phyloP scores from a whole-genome alignment of 1,140 invertebrate species.

The Aphaenogaster rudis region DNA sequence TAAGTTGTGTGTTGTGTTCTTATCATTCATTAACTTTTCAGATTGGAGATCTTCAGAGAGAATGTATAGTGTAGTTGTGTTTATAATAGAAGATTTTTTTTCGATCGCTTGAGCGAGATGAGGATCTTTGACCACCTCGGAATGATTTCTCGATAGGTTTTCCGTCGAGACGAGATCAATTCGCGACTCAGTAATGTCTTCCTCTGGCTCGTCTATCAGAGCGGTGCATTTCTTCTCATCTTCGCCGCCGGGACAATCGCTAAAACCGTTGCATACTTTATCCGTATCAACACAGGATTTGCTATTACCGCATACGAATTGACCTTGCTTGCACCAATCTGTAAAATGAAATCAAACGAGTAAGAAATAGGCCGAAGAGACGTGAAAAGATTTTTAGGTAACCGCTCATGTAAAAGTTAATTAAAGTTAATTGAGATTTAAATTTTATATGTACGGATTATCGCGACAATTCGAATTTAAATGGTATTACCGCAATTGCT shows the following conservation, averaged over 20 bases:
- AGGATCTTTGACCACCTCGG: slow-evolving; percentile 45
- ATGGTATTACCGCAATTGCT: slow-evolving; percentile 90
- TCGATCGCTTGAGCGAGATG: slow-evolving; percentile 75
- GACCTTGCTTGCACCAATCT: slow-evolving; percentile 92
- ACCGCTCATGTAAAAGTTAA: neutral
- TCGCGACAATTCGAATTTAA: neutral
- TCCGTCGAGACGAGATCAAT: neutral
- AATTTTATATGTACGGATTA: neutral
- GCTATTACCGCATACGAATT: slow-evolving; percentile 92
- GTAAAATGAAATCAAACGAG: neutral
- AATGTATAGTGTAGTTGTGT: slow-evolving; percentile 76
- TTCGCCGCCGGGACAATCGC: slow-evolving; percentile 93
- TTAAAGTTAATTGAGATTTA: neutral
- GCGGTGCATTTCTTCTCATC: slow-evolving; percentile 92
- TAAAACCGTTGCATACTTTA: slow-evolving; percentile 91
- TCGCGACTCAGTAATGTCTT: neutral
- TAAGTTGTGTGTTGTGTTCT: neutral
- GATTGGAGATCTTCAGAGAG: slow-evolving; percentile 32
- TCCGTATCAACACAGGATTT: slow-evolving; percentile 90
- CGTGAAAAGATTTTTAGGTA: neutral
- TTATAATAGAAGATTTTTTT: slow-evolving; percentile 67
- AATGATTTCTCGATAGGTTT: slow-evolving; percentile 1
- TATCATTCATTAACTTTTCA: slow-evolving; percentile 59
- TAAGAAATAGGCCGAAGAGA: neutral
- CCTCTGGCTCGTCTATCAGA: slow-evolving; percentile 78